Evolutionary conservation across 2,113 vertebrate genomes (phyloP).

Genomic region (Rana temporaria): DNA sequence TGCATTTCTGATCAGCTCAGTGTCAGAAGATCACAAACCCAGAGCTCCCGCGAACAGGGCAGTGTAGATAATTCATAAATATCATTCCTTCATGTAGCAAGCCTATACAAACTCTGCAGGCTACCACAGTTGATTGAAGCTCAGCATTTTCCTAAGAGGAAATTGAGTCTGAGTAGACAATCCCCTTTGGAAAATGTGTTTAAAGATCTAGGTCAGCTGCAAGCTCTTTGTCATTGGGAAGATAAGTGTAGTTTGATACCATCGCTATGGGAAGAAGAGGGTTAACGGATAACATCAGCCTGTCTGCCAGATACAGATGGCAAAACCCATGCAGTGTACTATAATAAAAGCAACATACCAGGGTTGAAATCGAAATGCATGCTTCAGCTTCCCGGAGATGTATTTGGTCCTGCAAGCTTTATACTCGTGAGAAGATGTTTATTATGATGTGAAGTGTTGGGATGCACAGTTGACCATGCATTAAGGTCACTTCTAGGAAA

Average conservation of each 20-base stretch:
- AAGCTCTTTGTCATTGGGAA: slow-evolving; percentile 15
- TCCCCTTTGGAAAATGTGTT: slow-evolving; percentile 50
- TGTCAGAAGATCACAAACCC: slow-evolving; percentile 32
- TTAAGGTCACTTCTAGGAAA: neutral
- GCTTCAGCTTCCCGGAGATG: neutral
- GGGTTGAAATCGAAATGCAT: too few relatives aligned
- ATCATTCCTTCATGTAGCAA: slow-evolving; percentile 14
- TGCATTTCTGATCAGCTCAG: neutral
- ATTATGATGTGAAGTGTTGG: neutral
- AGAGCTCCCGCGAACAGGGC: neutral
- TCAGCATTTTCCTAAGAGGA: slow-evolving; percentile 47
- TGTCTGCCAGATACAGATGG: neutral
- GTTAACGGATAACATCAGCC: slow-evolving; percentile 11
- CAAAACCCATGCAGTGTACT: neutral
- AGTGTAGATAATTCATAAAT: slow-evolving; percentile 18
- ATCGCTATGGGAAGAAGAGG: slow-evolving; percentile 2
- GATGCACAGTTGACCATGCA: neutral
- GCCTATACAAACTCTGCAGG: slow-evolving; percentile 43
- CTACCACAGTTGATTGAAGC: slow-evolving; percentile 29
- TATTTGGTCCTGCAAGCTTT: neutral
- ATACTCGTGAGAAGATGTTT: neutral
- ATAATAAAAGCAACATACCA: neutral
- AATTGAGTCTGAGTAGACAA: slow-evolving; percentile 52
- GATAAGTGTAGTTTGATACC: neutral
- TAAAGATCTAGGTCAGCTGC: slow-evolving; percentile 47